Base-by-base conservation (phyloP, 2,113 vertebrate genomes). In the Conger conger region DNA sequence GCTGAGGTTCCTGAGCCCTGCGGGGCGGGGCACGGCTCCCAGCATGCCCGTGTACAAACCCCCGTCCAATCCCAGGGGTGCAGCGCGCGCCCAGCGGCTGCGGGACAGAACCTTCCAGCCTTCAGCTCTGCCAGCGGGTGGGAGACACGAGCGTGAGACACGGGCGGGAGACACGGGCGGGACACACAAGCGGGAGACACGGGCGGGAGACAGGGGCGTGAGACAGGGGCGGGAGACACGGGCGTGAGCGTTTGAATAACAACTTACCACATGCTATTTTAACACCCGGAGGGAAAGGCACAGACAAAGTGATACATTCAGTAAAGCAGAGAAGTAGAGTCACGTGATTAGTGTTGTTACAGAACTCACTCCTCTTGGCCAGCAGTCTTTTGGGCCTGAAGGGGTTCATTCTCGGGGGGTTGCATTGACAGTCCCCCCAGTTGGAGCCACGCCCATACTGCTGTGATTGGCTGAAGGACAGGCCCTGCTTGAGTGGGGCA, bases 331-430 rank as follows among this genome's bases (percentile, higher is more conserved):
- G 38, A 23, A 80, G 78, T 80, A 45, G 36, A 5, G 79, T 80
- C 40, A 45, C 53, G 77, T 37, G 42, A 36, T 11, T 81, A 35
- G 83, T 53, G 18, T 23, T 63, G 20, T 63, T 27, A 63, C 18
- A 27, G 57, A 63, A 84, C 96, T 94, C 88, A 98, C 98, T 97
- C 87, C 96, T 97, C 91, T 97, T 99, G 86, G 94, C 92, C 83
- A 97, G 93, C 86, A 96, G 86, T 88, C 95, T 97, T 88, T 96
- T 98, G 84, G 92, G 95, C 82, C 95, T 96, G 0, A 93, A 30
- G 0, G 93, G 85, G 68, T 94, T 89, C 63, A 96, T 88, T 90
- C 93, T 94, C 0, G 92, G 86, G 16, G 91, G 38, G 20, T 93
- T 94, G 20, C 98, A 99, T 87, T 93, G 80, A 81, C 98, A 99